These are phyloP conservation scores for Seriola rivoliana DNA, from an alignment of 2,113 vertebrate species.

Conservation along the genomic window DNA sequence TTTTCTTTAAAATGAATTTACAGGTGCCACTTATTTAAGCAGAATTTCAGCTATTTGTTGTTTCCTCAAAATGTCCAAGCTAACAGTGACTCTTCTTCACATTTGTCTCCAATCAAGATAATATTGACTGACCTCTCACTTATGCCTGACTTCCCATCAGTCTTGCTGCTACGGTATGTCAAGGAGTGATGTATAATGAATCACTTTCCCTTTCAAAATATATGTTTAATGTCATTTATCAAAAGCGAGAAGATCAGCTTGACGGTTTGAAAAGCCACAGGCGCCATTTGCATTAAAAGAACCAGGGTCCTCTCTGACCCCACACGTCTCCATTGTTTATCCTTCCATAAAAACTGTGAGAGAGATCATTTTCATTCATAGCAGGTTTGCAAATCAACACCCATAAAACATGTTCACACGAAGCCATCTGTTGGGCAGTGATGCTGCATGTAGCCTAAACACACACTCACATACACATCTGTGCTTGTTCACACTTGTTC, in stretches of 20 bases:
- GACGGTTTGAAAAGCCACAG: neutral
- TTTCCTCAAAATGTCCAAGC: neutral
- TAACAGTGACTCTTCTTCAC: neutral
- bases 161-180: neutral
- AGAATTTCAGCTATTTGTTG: neutral
- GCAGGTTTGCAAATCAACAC: constrained; percentile 54
- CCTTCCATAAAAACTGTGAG: constrained; percentile 8
- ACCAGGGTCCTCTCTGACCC: neutral
- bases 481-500: neutral
- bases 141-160: neutral
- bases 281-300: neutral
- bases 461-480: neutral
- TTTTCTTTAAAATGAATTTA: neutral
- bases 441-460: neutral
- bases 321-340: neutral
- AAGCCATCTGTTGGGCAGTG: constrained; percentile 67
- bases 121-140: neutral
- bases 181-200: neutral
- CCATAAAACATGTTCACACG: constrained; percentile 61
- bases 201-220: neutral
- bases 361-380: constrained; percentile 14
- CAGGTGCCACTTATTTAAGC: neutral
- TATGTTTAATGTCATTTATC: neutral
- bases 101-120: neutral
- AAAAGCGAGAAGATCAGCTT: neutral